These are phyloP conservation scores for Enteromius mattozi DNA, from an alignment of 2,797 vertebrate genomes.

Conservation along the genomic window DNA sequence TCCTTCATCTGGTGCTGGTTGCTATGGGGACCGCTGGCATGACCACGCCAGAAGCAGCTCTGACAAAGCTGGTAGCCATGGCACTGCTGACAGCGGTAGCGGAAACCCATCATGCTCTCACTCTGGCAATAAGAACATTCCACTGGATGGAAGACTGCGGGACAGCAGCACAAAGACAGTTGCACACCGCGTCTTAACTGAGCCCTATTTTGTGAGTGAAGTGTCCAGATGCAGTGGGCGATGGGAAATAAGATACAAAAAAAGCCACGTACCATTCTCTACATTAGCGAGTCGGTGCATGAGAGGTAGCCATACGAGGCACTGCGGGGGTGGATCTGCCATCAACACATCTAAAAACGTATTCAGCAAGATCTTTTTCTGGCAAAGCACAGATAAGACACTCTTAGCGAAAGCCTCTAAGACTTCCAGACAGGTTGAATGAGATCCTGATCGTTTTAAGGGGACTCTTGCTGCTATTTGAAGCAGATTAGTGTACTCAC, in stretches of 20 bases:
- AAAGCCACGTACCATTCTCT: conserved; percentile 86
- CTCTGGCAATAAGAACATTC: conserved; percentile 96
- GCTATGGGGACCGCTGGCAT: conserved; percentile 93
- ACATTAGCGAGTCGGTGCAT: conserved; percentile 98
- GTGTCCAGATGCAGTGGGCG: background rate
- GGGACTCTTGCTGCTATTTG: background rate
- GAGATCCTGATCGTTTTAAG: conserved; percentile 20
- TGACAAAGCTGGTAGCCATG: conserved; percentile 99
- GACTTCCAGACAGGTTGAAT: conserved; percentile 6
- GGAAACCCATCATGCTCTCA: conserved; percentile 99
- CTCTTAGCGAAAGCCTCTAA: conserved; percentile 8
- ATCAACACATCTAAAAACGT: conserved; percentile 95
- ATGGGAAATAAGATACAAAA: conserved; percentile 16
- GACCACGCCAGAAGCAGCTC: conserved; percentile 96
- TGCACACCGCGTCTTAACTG: background rate
- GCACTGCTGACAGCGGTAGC: conserved; percentile 98
- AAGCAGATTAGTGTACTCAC: conserved; percentile 69
- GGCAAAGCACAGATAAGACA: conserved; percentile 58
- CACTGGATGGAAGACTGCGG: conserved; percentile 96
- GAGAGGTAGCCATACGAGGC: conserved; percentile 97
- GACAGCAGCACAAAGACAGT: background rate
- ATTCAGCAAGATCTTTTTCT: conserved; percentile 97
- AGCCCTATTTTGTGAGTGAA: background rate
- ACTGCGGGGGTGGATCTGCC: conserved; percentile 97
- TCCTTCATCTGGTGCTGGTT: conserved; percentile 99